Percentiles rank a stretch among this genome's conserved stretches.
phyloP scores from a whole-genome alignment of 2,797 vertebrate genomes.

The Myotis planiceps region DNA sequence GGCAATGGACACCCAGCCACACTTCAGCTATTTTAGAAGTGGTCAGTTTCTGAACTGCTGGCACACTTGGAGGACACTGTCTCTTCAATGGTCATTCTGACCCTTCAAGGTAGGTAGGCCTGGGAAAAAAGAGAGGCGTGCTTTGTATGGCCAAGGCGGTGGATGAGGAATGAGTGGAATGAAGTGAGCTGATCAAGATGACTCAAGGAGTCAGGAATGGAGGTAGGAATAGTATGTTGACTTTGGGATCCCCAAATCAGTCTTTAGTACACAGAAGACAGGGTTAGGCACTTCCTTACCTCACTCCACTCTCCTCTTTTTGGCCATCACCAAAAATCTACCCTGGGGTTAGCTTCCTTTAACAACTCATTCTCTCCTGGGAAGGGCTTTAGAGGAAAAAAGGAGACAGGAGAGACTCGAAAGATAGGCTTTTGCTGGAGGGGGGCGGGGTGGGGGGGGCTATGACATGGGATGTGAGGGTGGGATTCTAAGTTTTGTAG shows the following conservation, averaged over 20 bases:
- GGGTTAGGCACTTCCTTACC: background rate
- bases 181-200: background rate
- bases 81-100: slow-evolving; percentile 63
- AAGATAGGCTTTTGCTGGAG: background rate
- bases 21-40: slow-evolving; percentile 65
- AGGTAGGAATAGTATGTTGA: background rate
- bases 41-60: slow-evolving; percentile 67
- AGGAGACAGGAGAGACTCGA: background rate
- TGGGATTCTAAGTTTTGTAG: background rate
- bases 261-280: background rate
- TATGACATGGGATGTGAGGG: background rate
- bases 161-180: background rate
- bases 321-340: background rate
- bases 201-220: background rate
- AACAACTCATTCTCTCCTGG: background rate
- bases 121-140: background rate
- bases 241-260: background rate
- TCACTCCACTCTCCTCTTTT: background rate
- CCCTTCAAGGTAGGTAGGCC: slow-evolving; percentile 71
- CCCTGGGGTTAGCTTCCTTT: background rate
- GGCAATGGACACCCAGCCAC: slow-evolving; percentile 35
- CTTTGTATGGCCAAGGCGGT: background rate
- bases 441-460: background rate
- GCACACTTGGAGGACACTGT: slow-evolving; percentile 73
- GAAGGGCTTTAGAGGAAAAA: background rate